Base-by-base conservation (phyloP, 2,113 vertebrate genomes). In the Polyodon spathula region DNA sequence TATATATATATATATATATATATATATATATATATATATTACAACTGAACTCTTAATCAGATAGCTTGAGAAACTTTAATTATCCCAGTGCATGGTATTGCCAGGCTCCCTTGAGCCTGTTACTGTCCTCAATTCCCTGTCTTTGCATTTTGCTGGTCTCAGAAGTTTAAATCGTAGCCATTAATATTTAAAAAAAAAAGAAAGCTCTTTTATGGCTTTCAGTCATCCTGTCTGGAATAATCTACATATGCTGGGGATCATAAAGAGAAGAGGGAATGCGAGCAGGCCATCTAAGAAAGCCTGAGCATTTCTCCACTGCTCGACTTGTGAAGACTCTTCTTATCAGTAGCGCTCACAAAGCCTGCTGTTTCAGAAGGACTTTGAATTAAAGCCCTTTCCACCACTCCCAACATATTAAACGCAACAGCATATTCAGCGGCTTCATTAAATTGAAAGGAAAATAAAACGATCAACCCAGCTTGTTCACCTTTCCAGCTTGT, bases 171-270 rank as follows among this genome's bases (percentile, higher is more conserved):
- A 72, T 62, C 57, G 62, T 0, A 38, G 54, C 51, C 61, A 12
- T 54, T 65, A 44, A 62, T 12, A 50, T 40, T 2, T 27, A 7
- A 37, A 63, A n/a, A n/a, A n/a, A 62, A 62, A 55, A n/a, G 40
- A 65, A 59, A 48, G n/a, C n/a, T 57, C 40, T 66, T 60, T 59
- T 53, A 67, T 12, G 58, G 71, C 70, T 72, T 79, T 74, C 68
- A 73, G 63, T 73, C 63, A 56, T 56, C 52, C 63, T 16, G 56
- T 17, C 54, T 43, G 54, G 63, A 37, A 5, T 16, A 37, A 70
- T 77, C 76, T 71, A 63, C 75, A 67, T 37, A 59, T 37, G 37
- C 66, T 38, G 60, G 68, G 57, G 57, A 57, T 60, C 41, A 56
- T 54, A 2, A 56, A 11, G 40, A n/a, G n/a, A n/a, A n/a, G n/a